These are phyloP conservation scores for Pseudorhiza aurosa DNA, from an alignment of 30 jellyfish, hydroid and myxozoan genomes.

Conservation along the genomic window DNA sequence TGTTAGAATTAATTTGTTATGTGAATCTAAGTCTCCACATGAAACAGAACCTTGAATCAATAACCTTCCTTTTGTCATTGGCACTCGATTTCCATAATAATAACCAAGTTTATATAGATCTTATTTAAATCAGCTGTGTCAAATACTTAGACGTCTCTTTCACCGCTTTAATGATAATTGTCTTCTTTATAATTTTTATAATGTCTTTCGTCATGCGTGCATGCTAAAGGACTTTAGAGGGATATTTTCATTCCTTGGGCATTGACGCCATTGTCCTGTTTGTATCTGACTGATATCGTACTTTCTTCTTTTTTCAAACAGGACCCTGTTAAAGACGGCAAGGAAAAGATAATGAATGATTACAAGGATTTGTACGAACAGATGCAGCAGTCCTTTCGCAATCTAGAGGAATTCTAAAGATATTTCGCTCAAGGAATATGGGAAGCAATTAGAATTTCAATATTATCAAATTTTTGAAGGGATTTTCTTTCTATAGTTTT, in stretches of 20 bases:
- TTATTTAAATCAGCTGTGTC: too few species aligned
- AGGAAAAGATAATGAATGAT: slow-evolving; percentile 81
- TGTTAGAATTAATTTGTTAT: too few species aligned
- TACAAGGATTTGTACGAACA: slow-evolving; percentile 88
- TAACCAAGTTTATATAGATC: too few species aligned
- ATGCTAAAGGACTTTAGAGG: too few species aligned
- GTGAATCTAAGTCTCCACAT: too few species aligned
- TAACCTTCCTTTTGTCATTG: too few species aligned
- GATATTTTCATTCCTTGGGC: not conserved
- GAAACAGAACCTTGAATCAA: too few species aligned
- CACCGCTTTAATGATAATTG: too few species aligned
- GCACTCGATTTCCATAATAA: too few species aligned
- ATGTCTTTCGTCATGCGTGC: too few species aligned
- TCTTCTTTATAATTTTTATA: too few species aligned
- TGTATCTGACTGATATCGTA: not conserved
- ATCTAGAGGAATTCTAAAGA: slow-evolving; percentile 82
- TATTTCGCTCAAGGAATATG: not conserved
- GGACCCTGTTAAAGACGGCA: slow-evolving; percentile 99
- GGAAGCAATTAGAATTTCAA: not conserved
- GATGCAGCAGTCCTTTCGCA: slow-evolving; percentile 94
- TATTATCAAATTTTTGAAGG: not conserved
- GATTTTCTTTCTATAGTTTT: slow-evolving; percentile 9
- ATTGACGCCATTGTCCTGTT: not conserved
- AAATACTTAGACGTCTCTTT: too few species aligned
- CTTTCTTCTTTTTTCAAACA: slow-evolving; percentile 15